These are phyloP conservation scores for Tetraodon nigroviridis DNA, from an alignment of 2,113 vertebrate species.

Conservation along the genomic window DNA sequence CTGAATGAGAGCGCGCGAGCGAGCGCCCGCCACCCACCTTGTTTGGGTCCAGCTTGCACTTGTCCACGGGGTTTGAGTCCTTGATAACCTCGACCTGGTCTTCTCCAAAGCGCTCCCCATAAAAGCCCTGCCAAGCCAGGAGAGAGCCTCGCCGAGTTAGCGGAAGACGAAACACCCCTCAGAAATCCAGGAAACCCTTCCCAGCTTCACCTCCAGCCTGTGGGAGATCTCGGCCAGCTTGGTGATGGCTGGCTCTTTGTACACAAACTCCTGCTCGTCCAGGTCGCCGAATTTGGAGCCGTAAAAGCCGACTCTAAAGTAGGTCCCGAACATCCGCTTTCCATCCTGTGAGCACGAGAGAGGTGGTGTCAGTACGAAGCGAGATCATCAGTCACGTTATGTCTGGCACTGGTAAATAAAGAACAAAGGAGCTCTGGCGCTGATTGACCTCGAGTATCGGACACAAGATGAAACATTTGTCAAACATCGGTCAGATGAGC, in stretches of 20 bases:
- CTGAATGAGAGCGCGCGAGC: neutral
- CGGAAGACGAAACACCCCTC: neutral
- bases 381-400: neutral
- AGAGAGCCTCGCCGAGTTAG: neutral
- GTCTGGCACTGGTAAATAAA: no score
- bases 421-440: no score
- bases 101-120: conserved; percentile 94
- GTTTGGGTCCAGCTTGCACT: conserved; percentile 95
- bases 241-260: conserved; percentile 97
- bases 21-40: conserved; percentile 74
- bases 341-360: conserved; percentile 75
- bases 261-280: conserved; percentile 98
- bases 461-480: no score
- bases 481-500: no score
- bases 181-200: neutral
- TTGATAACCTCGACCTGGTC: conserved; percentile 97
- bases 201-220: conserved; percentile 84
- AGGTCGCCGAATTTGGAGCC: conserved; percentile 95
- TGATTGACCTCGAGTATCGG: no score
- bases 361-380: neutral
- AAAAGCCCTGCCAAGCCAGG: conserved; percentile 81
- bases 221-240: conserved; percentile 97
- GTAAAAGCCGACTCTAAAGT: conserved; percentile 97
- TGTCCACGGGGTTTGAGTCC: conserved; percentile 98
- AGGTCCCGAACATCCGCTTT: conserved; percentile 99